Percentiles rank a stretch among this genome's conserved stretches.
Conservation (phyloP, 2,888 invertebrate genomes). For the Nymphalis c-album region DNA sequence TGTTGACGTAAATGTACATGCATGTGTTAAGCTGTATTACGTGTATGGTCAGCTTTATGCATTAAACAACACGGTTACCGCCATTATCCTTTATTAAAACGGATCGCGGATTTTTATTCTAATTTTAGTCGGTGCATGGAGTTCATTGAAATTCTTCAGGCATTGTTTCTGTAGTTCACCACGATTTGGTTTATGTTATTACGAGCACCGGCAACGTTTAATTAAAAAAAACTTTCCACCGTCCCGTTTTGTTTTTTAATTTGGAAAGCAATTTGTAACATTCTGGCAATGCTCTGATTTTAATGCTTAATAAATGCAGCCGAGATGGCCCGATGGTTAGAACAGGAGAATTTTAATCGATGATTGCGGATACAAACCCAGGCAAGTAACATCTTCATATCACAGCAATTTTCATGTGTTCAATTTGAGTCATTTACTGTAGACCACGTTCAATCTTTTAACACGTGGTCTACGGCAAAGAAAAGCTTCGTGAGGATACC, state of each 20-base stretch:
- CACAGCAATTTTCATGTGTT: too few relatives aligned
- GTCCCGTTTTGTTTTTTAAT: conserved; percentile 21
- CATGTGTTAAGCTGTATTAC: not conserved
- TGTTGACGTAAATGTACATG: not conserved
- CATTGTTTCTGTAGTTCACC: conserved; percentile 48
- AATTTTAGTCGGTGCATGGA: conserved; percentile 47
- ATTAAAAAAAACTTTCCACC: conserved; percentile 40
- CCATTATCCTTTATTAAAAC: conserved; percentile 53
- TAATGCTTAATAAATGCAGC: not conserved
- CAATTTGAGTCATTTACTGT: too few relatives aligned
- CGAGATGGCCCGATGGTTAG: too few relatives aligned
- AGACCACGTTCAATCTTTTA: too few relatives aligned
- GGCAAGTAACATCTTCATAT: too few relatives aligned
- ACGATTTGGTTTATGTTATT: conserved; percentile 35
- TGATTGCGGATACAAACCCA: too few relatives aligned
- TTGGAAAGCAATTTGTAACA: conserved; percentile 5
- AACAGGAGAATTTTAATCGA: too few relatives aligned
- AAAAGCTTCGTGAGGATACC: too few relatives aligned
- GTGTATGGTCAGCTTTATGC: conserved; percentile 11
- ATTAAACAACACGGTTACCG: conserved; percentile 27
- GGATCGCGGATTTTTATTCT: conserved; percentile 48
- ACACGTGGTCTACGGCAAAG: too few relatives aligned
- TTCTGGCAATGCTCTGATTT: not conserved
- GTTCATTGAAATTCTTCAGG: conserved; percentile 56
- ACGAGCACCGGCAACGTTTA: conserved; percentile 49